Evolutionary conservation across 2,888 invertebrate species (phyloP).

Genomic region (Portevinia maculata): DNA sequence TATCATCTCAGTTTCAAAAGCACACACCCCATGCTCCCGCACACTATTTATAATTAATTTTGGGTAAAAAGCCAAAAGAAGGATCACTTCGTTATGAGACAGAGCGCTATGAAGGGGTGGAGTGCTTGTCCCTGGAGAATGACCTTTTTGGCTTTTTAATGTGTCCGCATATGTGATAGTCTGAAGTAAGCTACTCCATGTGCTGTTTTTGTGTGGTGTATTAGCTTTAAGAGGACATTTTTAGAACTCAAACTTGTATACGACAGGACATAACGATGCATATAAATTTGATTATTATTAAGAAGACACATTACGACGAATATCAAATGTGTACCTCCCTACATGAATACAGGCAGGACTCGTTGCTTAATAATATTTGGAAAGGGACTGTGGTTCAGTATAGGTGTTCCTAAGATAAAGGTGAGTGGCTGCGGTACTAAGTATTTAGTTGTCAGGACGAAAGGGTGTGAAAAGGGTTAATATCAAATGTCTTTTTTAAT

Average conservation of each 20-base stretch:
- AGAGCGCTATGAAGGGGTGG: constrained; percentile 16
- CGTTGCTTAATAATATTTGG: constrained; percentile 27
- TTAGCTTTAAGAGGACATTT: constrained; percentile 70
- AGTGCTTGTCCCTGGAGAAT: constrained; percentile 62
- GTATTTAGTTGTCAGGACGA: constrained; percentile 27
- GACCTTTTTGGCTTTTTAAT: constrained; percentile 74
- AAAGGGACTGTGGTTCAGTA: constrained; percentile 6
- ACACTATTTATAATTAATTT: constrained; percentile 74
- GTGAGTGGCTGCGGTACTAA: constrained; percentile 45
- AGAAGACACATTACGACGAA: constrained; percentile 77
- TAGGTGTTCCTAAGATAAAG: constrained; percentile 36
- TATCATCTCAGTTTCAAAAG: constrained; percentile 48
- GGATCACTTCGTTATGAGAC: constrained; percentile 54
- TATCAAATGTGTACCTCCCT: constrained; percentile 59
- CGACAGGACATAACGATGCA: constrained; percentile 81
- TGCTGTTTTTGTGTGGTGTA: constrained; percentile 25
- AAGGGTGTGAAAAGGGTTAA: constrained; percentile 66
- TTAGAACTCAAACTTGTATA: constrained; percentile 71
- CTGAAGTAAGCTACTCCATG: constrained; percentile 3
- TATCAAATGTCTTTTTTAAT: constrained; percentile 53
- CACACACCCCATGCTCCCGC: constrained; percentile 27
- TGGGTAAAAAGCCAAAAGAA: constrained; percentile 69
- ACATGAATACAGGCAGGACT: constrained; percentile 7
- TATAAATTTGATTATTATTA: constrained; percentile 79
- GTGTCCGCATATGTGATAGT: constrained; percentile 60